Base-by-base conservation (phyloP, 2,113 vertebrate genomes). In the Gopherus flavomarginatus region DNA sequence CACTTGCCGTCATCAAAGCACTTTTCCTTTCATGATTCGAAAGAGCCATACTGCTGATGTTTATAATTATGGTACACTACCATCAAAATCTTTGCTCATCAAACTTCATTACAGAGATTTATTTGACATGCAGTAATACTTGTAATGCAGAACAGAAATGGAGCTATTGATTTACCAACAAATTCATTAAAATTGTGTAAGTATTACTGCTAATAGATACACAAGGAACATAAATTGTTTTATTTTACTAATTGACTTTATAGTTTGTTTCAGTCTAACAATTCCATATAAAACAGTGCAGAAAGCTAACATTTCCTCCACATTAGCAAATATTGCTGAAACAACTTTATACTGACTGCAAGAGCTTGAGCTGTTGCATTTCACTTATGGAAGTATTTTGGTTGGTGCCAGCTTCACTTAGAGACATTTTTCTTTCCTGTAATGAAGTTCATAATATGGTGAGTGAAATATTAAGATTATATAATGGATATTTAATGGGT, bases 141-240 rank as follows among this genome's bases (percentile, higher is more conserved):
- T 75, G 3, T 98, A 97, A 98, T 98, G 93, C 94, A 96, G 96
- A 98, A 97, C 97, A 98, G 98, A 98, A 98, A 96, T 95, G 89
- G 91, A 96, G 81, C 91, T 95, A 96, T 95, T 69, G 95, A 94
- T 97, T 97, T 96, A 97, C 97, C 96, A 96, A 88, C 92, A 96
- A 96, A 97, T 96, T 97, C 95, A 96, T 96, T 95, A 95, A 93
- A 96, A 94, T 93, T 93, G 90, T 97, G 97, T 97, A 97, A 98
- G 94, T 95, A 94, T 97, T 97, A 98, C 97, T 98, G 94, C 93
- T 94, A 95, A 92, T 97, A 96, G 96, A 96, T 97, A 97, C 86
- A 96, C 62, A 85, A 95, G 85, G 91, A 95, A 69, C 96, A 96
- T 95, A 97, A 98, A 97, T 97, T 92, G 96, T 94, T 93, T 89